Conservation (phyloP, 2,113 vertebrate species). For the Eudyptes chrysolophus region DNA sequence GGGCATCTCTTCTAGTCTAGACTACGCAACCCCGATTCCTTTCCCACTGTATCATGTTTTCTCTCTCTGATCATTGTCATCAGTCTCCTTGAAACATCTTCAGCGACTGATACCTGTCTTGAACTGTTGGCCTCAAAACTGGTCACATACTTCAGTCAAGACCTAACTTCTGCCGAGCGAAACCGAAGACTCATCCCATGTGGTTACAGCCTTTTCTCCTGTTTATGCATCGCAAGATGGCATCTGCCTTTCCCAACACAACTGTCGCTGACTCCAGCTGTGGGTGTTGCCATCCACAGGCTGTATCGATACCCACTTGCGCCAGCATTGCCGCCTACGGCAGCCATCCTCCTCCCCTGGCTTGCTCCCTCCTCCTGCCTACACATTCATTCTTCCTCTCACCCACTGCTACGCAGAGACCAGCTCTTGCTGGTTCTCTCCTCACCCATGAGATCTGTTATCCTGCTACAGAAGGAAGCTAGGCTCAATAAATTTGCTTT, state of each 20-base stretch:
- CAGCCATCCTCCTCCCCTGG: not conserved
- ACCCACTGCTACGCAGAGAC: not conserved
- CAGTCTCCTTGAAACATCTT: not conserved
- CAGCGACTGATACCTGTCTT: not conserved
- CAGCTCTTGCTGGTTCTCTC: not conserved
- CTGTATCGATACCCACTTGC: not conserved
- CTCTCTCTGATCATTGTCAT: too few relatives aligned
- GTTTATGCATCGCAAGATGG: not conserved
- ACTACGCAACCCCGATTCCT: too few relatives aligned
- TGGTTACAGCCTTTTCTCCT: too few relatives aligned
- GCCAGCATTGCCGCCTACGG: accelerated
- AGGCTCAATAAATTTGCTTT: not conserved
- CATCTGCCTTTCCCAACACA: too few relatives aligned
- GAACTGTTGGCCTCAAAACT: not conserved
- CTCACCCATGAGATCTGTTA: not conserved
- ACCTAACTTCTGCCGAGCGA: not conserved
- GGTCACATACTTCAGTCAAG: not conserved
- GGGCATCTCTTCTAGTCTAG: not conserved
- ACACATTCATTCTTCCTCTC: not conserved
- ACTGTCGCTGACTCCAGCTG: not conserved
- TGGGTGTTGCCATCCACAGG: not conserved
- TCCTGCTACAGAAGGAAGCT: not conserved
- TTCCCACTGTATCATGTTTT: too few relatives aligned
- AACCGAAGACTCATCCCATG: not conserved
- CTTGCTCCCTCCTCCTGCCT: not conserved